Base-by-base conservation (phyloP, 92 coral and sea anemone genomes). In the Parazoanthus darwini region DNA sequence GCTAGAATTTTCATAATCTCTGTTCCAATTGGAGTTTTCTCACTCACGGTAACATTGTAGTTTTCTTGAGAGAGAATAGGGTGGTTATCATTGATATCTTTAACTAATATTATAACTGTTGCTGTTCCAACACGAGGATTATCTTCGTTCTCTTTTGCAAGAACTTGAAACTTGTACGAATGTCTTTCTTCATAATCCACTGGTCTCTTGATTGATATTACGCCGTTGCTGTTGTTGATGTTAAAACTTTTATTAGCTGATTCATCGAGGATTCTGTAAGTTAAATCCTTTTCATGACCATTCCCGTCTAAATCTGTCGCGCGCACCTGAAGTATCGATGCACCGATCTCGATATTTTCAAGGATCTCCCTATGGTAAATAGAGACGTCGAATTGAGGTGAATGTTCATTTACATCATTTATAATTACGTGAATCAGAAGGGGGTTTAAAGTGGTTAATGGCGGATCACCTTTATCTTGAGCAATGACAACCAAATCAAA, bases 21-120 rank as follows among this genome's bases (percentile, higher is more conserved):
- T 9, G 87, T 83, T 43, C 91, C 89, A 4, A 74, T 88, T 0
- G 86, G 73, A 37, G 91, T 78, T 4, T 46, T 74, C 83, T 92
- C 94, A 18, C 87, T 74, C 11, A 92, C 38, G 23, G 93, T 90
- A 51, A 92, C 78, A 82, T 72, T 87, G 38, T 90, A 90, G 33
- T 42, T 18, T 23, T 71, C n/a, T 16, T 89, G 89, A 36, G 75
- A 26, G 56, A 92, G 90, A 29, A 71, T 77, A 23, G 94, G 94
- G 1, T 51, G 81, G 91, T 92, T 92, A 51, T 92, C 94, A 83
- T 92, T 92, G 74, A 82, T 79, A 68, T 92, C 94, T 6, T 76
- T 72, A 25, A 92, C 63, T n/a, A 59, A 74, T 44, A 92, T 71
- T 46, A 78, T 58, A 63, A 92, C 91, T 2, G 80, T 63, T 8